Evolutionary conservation across 53 echinoderm and acorn worm species (phyloP).

Genomic region (Patiria pectinifera): DNA sequence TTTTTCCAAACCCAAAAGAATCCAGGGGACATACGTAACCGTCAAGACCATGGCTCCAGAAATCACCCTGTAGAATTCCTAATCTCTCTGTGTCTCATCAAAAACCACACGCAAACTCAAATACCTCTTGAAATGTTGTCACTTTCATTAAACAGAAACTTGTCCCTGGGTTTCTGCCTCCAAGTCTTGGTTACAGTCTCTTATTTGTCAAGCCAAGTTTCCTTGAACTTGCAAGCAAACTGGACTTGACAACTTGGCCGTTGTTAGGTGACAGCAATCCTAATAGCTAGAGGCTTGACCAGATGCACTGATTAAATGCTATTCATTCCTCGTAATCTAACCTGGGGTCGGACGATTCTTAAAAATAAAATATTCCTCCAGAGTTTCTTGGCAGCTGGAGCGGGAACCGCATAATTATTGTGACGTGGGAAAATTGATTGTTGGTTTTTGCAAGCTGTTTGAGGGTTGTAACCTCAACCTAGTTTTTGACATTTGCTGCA

Average conservation of each 20-base stretch:
- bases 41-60: too few species aligned
- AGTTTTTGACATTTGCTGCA: not conserved
- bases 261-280: conserved; percentile 29
- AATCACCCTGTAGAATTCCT: not conserved
- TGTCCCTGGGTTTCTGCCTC: not conserved
- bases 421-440: conserved; percentile 54
- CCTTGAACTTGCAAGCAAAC: not conserved
- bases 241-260: conserved; percentile 5
- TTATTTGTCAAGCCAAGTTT: conserved; percentile 13
- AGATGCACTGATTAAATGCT: conserved; percentile 45
- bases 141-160: conserved; percentile 35
- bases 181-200: not conserved
- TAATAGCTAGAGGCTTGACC: conserved; percentile 11
- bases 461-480: not conserved
- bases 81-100: conserved; percentile 32
- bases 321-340: conserved; percentile 31
- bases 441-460: conserved; percentile 39
- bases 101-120: not conserved
- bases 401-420: conserved; percentile 34
- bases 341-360: conserved; percentile 1
- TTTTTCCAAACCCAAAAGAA: too few species aligned
- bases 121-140: conserved; percentile 41
- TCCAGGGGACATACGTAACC: too few species aligned
- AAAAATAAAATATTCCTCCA: not conserved
- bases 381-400: conserved; percentile 4